phyloP scores from a whole-genome alignment of 2,888 invertebrate species.

The Aricia artaxerxes region DNA sequence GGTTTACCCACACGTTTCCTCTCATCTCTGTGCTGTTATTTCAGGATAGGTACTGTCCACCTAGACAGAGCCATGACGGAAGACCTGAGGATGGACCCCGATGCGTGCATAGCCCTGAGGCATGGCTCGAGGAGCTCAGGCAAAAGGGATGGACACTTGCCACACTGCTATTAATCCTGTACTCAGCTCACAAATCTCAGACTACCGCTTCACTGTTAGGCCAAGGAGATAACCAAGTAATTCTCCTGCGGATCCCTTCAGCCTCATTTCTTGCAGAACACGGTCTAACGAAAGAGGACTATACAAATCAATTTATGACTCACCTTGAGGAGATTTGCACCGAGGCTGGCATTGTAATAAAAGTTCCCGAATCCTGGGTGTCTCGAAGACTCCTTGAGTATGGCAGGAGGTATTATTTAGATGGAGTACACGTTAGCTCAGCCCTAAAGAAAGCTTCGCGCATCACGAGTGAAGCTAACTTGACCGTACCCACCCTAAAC shows the following conservation, averaged over 20 bases:
- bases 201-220: constrained; percentile 10
- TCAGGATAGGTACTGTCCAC: not conserved
- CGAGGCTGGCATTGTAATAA: not conserved
- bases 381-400: not conserved
- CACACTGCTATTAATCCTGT: constrained; percentile 32
- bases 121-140: not conserved
- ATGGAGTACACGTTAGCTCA: not conserved
- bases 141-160: constrained; percentile 30
- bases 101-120: not conserved
- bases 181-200: constrained; percentile 28
- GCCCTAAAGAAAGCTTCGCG: not conserved
- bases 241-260: no score
- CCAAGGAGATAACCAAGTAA: no score
- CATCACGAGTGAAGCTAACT: not conserved
- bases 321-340: rapidly evolving
- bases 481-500: not conserved
- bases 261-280: not conserved
- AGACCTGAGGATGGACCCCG: not conserved
- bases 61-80: not conserved
- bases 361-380: not conserved
- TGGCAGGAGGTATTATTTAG: not conserved
- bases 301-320: not conserved
- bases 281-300: rapidly evolving
- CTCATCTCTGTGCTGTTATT: not conserved
- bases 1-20: not conserved